These are phyloP conservation scores for Leiothrix lutea DNA, from an alignment of 2,113 vertebrate species.

Conservation along the genomic window DNA sequence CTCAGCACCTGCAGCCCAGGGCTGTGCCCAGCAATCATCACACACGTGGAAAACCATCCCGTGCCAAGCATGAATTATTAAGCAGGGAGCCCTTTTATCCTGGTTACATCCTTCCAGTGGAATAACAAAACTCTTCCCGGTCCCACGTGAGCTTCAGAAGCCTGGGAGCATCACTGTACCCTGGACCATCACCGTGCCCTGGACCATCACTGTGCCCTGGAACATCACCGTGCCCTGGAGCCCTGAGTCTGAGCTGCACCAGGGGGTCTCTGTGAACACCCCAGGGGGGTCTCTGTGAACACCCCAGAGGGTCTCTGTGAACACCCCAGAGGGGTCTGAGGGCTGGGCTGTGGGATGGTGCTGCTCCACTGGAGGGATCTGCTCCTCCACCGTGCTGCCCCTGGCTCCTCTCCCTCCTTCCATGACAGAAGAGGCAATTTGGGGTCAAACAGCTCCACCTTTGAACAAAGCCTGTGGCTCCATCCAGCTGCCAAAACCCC, in stretches of 20 bases:
- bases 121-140: not conserved
- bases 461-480: not conserved
- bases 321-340: accelerated
- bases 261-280: accelerated
- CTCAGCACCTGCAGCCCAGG: accelerated
- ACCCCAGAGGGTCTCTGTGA: too few relatives aligned
- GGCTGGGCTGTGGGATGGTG: not conserved
- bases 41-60: accelerated
- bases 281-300: accelerated
- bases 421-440: accelerated
- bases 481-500: not conserved
- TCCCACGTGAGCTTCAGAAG: accelerated
- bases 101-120: not conserved
- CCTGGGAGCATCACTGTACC: accelerated
- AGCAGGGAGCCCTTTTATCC: not conserved
- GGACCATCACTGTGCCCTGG: too few relatives aligned
- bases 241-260: accelerated
- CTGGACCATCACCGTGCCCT: too few relatives aligned
- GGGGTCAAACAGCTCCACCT: not conserved
- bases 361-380: not conserved
- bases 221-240: not conserved
- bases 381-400: accelerated
- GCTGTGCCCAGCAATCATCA: not conserved
- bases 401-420: not conserved
- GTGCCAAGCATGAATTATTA: not conserved